A percentile compares a stretch with the other conserved stretches of the same genome.
phyloP scores from a whole-genome alignment of 2,888 invertebrate species.

The Pseudoips prasinana region DNA sequence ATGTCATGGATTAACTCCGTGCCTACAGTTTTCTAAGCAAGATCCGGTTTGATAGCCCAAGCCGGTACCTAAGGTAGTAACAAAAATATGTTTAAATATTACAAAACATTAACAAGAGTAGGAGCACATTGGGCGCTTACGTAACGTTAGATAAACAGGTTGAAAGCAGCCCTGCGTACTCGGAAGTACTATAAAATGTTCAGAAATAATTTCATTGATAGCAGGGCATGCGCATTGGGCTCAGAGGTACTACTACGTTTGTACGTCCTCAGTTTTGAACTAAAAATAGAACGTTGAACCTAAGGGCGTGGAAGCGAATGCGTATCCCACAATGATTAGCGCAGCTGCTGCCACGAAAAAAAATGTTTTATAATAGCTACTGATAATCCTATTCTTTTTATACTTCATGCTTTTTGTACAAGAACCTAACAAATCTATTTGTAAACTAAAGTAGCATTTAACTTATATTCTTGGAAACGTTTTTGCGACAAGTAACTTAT shows the following conservation, averaged over 20 bases:
- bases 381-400: background rate
- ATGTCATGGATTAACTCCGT: conserved; percentile 12
- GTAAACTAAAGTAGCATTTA: too few species aligned
- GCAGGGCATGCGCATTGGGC: conserved; percentile 33
- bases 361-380: background rate
- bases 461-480: too few species aligned
- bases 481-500: too few species aligned
- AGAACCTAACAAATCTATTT: too few species aligned
- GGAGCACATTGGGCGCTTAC: conserved; percentile 24
- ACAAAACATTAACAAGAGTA: conserved; percentile 28
- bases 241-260: conserved; percentile 26
- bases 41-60: conserved; percentile 30
- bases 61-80: conserved; percentile 22
- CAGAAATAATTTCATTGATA: conserved; percentile 43
- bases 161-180: conserved; percentile 30
- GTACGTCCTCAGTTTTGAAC: conserved; percentile 26
- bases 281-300: conserved; percentile 43
- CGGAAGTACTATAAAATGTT: conserved; percentile 30
- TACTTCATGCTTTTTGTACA: background rate
- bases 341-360: conserved; percentile 2
- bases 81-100: conserved; percentile 30
- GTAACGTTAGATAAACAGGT: conserved; percentile 32
- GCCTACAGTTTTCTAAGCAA: conserved; percentile 22
- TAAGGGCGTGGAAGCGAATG: conserved; percentile 36
- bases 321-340: conserved; percentile 24